Evolutionary conservation across 2,888 invertebrate species (phyloP).

Genomic region (Cartodere bifasciata): DNA sequence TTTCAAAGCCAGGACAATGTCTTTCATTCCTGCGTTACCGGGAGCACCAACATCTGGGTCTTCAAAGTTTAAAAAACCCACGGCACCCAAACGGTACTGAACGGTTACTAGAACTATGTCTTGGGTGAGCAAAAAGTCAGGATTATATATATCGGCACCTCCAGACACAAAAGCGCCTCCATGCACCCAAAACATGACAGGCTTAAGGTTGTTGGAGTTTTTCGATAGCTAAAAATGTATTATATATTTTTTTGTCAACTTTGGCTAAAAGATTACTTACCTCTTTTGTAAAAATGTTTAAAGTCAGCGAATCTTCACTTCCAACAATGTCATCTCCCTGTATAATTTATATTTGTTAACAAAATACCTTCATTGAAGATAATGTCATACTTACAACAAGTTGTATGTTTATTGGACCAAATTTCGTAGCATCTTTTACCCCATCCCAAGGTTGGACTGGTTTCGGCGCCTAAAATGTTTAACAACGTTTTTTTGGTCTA

Average conservation of each 20-base stretch:
- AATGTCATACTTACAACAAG: too few relatives aligned
- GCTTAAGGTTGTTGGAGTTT: too few relatives aligned
- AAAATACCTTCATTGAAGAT: too few relatives aligned
- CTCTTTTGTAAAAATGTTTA: conserved; percentile 8
- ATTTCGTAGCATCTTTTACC: conserved; percentile 6
- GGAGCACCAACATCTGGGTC: conserved; percentile 36
- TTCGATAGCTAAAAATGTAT: too few relatives aligned
- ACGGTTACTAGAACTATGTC: conserved; percentile 37
- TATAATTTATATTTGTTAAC: too few relatives aligned
- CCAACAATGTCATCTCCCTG: too few relatives aligned
- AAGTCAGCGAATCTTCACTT: conserved; percentile 9
- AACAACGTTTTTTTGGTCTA: too few relatives aligned
- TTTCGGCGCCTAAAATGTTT: conserved; percentile 6
- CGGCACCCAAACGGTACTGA: conserved; percentile 37
- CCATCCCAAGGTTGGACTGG: conserved; percentile 7
- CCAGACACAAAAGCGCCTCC: conserved; percentile 39
- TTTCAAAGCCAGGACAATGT: conserved; percentile 38
- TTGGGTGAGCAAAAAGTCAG: conserved; percentile 36
- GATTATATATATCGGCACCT: conserved; percentile 26
- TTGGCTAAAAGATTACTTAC: conserved; percentile 1
- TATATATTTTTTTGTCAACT: conserved; percentile 1
- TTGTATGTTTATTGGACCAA: too few relatives aligned
- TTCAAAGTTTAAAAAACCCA: conserved; percentile 38
- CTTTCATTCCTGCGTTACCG: conserved; percentile 42
- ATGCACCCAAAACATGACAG: conserved; percentile 39